Evolutionary conservation across 2,797 vertebrate genomes (phyloP).

Genomic region (Etheostoma nigrum): DNA sequence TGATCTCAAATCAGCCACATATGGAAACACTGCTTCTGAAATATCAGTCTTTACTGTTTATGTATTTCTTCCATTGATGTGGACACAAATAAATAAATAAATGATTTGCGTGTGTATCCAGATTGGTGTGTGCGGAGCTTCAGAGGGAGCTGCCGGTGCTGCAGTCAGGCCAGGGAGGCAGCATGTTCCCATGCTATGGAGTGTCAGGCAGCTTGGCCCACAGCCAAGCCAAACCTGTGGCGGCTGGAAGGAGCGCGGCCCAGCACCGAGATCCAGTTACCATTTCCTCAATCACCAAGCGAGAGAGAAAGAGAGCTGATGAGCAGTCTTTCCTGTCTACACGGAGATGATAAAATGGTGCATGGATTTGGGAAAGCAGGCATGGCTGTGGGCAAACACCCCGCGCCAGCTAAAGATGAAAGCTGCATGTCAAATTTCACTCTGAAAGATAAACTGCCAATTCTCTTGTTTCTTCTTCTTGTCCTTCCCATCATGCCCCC

Average conservation of each 20-base stretch:
- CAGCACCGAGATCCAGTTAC: slow-evolving; percentile 78
- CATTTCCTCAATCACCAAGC: slow-evolving; percentile 75
- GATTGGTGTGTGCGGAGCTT: slow-evolving; percentile 20
- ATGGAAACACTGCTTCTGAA: slow-evolving; percentile 48
- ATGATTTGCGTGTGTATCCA: slow-evolving; percentile 19
- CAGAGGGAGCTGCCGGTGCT: slow-evolving; percentile 33
- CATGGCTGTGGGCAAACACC: slow-evolving; percentile 41
- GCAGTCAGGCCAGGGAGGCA: slow-evolving; percentile 70
- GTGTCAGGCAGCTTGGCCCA: slow-evolving; percentile 86
- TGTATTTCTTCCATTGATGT: slow-evolving; percentile 51
- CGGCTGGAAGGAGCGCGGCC: slow-evolving; percentile 70
- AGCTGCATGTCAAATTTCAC: slow-evolving; percentile 56
- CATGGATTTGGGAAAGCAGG: slow-evolving; percentile 54
- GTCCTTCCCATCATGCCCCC: slow-evolving; percentile 37
- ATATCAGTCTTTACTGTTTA: slow-evolving; percentile 48
- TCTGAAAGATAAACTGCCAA: slow-evolving; percentile 59
- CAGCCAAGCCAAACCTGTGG: slow-evolving; percentile 85
- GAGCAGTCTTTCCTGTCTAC: slow-evolving; percentile 70
- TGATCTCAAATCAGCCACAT: slow-evolving; percentile 48
- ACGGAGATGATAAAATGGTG: slow-evolving; percentile 67
- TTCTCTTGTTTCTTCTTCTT: slow-evolving; percentile 54
- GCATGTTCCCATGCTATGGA: slow-evolving; percentile 90
- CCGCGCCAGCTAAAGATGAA: slow-evolving; percentile 63
- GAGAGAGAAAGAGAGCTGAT: slow-evolving; percentile 58
- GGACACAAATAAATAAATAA: slow-evolving; percentile 49